These are phyloP conservation scores for Halesus radiatus DNA, from an alignment of 1,140 invertebrate genomes.

Conservation along the genomic window DNA sequence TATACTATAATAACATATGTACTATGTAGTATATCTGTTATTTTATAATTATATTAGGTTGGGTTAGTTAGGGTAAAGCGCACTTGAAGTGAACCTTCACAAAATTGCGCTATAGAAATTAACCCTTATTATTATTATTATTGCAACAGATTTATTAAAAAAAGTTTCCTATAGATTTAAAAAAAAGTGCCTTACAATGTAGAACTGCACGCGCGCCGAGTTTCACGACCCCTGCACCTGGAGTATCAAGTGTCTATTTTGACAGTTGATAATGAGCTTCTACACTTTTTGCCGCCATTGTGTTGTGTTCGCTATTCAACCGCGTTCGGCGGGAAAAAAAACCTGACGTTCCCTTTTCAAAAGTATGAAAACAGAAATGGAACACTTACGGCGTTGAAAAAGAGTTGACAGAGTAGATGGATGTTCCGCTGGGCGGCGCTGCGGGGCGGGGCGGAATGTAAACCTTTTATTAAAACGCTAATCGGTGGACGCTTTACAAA, in stretches of 20 bases:
- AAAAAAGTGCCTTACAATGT: too few relatives aligned
- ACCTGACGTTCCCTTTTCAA: slow-evolving; percentile 3
- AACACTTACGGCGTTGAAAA: slow-evolving; percentile 30
- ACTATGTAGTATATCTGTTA: too few relatives aligned
- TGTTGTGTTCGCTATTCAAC: too few relatives aligned
- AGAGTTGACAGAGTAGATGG: slow-evolving; percentile 47
- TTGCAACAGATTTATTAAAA: too few relatives aligned
- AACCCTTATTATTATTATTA: too few relatives aligned
- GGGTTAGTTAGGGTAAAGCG: too few relatives aligned
- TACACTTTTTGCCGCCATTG: not conserved
- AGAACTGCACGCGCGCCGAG: too few relatives aligned
- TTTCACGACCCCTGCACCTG: not conserved
- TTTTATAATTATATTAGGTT: too few relatives aligned
- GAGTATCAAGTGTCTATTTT: slow-evolving; percentile 7
- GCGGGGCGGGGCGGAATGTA: not conserved
- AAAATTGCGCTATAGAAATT: too few relatives aligned
- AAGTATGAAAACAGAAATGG: slow-evolving; percentile 14
- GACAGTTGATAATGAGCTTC: slow-evolving; percentile 9
- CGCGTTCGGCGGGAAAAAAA: not conserved
- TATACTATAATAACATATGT: too few relatives aligned
- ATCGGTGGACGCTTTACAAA: slow-evolving; percentile 8
- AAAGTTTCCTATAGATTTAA: too few relatives aligned
- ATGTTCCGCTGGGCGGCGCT: slow-evolving; percentile 3
- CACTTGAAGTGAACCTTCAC: too few relatives aligned
- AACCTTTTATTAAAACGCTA: slow-evolving; percentile 16